Percentiles rank a stretch among this genome's conserved stretches.
These are phyloP conservation scores for Amniataba percoides DNA, from an alignment of 2,797 vertebrate genomes.

Conservation along the genomic window DNA sequence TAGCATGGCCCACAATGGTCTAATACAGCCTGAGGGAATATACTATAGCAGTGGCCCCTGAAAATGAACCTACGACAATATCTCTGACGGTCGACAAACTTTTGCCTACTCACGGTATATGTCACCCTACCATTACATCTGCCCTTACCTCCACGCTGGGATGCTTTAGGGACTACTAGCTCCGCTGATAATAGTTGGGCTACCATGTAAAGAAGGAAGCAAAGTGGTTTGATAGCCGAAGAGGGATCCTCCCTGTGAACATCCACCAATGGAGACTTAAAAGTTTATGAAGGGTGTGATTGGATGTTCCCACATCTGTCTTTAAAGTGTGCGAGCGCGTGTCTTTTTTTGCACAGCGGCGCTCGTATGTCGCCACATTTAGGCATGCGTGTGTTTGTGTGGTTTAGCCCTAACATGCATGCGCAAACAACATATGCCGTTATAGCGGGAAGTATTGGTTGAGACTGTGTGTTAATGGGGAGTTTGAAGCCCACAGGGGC, in stretches of 20 bases:
- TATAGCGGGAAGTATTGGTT: conserved; percentile 44
- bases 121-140: background rate
- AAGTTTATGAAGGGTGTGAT: conserved; percentile 69
- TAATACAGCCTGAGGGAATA: background rate
- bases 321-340: conserved; percentile 30
- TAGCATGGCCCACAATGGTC: background rate
- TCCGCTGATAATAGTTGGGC: conserved; percentile 7
- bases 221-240: conserved; percentile 34
- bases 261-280: conserved; percentile 56
- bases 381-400: conserved; percentile 21
- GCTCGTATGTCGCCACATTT: background rate
- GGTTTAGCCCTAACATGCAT: conserved; percentile 28
- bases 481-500: conserved; percentile 61
- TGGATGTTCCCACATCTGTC: conserved; percentile 55
- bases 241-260: conserved; percentile 33
- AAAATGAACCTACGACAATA: background rate
- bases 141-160: background rate
- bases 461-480: conserved; percentile 63
- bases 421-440: conserved; percentile 55
- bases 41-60: background rate
- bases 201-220: conserved; percentile 8
- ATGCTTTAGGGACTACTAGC: background rate
- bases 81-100: background rate
- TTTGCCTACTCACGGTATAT: background rate
- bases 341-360: background rate